Evolutionary conservation across 2,888 invertebrate species (phyloP).

Genomic region (Sesia apiformis): DNA sequence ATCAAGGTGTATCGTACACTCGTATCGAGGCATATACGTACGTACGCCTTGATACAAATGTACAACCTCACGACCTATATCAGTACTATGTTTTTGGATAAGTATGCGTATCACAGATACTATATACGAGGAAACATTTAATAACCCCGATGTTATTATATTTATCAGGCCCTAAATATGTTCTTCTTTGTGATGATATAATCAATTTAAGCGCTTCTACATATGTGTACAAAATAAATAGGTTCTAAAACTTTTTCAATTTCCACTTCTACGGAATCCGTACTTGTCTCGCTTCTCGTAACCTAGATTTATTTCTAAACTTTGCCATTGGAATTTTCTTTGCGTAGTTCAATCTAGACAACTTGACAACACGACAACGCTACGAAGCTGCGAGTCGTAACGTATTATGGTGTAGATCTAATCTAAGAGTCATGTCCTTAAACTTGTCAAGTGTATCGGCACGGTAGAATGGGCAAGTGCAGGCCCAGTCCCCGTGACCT

Average conservation of each 20-base stretch:
- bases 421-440: slow-evolving; percentile 64
- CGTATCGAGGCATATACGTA: too few relatives aligned
- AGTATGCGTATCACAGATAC: too few relatives aligned
- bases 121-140: too few relatives aligned
- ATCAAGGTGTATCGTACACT: too few relatives aligned
- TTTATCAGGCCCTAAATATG: too few relatives aligned
- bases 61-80: too few relatives aligned
- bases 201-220: background rate
- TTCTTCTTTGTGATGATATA: background rate
- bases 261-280: background rate
- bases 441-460: slow-evolving; percentile 67
- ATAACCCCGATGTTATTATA: too few relatives aligned
- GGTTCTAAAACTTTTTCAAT: background rate
- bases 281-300: background rate
- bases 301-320: background rate
- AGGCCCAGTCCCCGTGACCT: slow-evolving; percentile 72
- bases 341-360: background rate
- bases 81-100: too few relatives aligned
- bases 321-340: background rate
- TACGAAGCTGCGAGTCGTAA: background rate
- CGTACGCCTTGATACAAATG: too few relatives aligned
- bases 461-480: slow-evolving; percentile 66
- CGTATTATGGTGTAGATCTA: slow-evolving; percentile 17
- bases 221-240: background rate
- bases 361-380: background rate